phyloP scores from a whole-genome alignment of 2,797 vertebrate species.

The Florisuga fusca region DNA sequence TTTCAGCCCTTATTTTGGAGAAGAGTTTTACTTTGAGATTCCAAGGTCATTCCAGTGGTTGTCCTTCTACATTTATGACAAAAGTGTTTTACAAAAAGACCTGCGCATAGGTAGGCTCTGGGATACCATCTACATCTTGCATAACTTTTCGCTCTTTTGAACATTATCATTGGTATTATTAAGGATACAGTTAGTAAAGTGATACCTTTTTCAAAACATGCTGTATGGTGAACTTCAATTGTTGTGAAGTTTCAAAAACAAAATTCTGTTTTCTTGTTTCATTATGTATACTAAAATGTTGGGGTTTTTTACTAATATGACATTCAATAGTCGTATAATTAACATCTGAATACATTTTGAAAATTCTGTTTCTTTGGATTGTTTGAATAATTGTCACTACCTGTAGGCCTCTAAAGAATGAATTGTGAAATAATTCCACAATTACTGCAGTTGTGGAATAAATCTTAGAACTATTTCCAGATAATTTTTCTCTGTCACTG shows the following conservation, averaged over 20 bases:
- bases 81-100: conserved; percentile 95
- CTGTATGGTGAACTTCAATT: not conserved
- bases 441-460: not conserved
- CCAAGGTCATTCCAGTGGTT: conserved; percentile 97
- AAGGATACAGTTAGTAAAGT: not conserved
- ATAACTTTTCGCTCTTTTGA: not conserved
- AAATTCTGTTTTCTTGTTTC: not conserved
- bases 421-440: not conserved
- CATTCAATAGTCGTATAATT: not conserved
- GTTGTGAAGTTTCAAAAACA: not conserved
- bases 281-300: not conserved
- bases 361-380: not conserved
- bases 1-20: conserved; percentile 95
- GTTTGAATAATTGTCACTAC: not conserved
- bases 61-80: conserved; percentile 98
- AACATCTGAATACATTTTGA: not conserved
- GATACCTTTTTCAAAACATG: not conserved
- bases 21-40: conserved; percentile 99
- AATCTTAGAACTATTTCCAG: not conserved
- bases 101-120: conserved; percentile 89
- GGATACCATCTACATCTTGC: not conserved
- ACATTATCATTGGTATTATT: not conserved
- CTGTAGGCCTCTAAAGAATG: not conserved
- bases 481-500: not conserved
- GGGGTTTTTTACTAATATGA: not conserved